Evolutionary conservation across 2,888 invertebrate genomes (phyloP).

Genomic region (Callyntrura sp.): DNA sequence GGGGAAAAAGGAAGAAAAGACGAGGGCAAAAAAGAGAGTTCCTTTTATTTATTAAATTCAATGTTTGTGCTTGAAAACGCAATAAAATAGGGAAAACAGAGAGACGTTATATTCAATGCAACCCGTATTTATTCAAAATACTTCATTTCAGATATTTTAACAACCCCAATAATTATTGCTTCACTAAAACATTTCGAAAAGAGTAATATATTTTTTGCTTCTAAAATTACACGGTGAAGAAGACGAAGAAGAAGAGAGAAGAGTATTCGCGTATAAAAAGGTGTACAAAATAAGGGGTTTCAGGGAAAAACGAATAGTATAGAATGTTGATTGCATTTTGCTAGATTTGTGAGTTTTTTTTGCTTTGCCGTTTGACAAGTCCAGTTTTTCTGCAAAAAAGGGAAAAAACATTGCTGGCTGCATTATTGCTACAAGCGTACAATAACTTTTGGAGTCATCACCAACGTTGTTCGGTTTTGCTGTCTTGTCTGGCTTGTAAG

Average conservation of each 20-base stretch:
- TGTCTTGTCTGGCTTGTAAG: background rate
- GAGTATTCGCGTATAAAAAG: background rate
- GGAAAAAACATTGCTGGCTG: background rate
- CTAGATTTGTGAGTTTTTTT: background rate
- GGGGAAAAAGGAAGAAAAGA: conserved; percentile 15
- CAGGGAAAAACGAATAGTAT: background rate
- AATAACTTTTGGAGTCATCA: conserved; percentile 70
- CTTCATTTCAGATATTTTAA: conserved; percentile 5
- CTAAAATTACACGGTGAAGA: conserved; percentile 15
- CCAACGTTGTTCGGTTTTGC: background rate
- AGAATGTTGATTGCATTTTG: background rate
- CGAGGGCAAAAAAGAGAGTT: conserved; percentile 56
- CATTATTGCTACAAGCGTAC: conserved; percentile 66
- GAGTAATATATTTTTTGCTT: conserved; percentile 13
- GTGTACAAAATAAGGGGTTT: background rate
- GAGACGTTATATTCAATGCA: background rate
- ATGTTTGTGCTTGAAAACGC: conserved; percentile 31
- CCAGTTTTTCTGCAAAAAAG: conserved; percentile 64
- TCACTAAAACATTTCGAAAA: background rate
- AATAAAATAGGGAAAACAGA: conserved; percentile 15
- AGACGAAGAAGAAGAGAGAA: too few species aligned
- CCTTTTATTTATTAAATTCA: conserved; percentile 30
- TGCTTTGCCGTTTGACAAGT: conserved; percentile 30
- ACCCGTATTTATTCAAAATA: conserved; percentile 36
- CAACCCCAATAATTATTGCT: conserved; percentile 39